A percentile compares a stretch with the other conserved stretches of the same genome.
Conservation (phyloP, 1,140 invertebrate species). For the Dysdera silvatica region DNA sequence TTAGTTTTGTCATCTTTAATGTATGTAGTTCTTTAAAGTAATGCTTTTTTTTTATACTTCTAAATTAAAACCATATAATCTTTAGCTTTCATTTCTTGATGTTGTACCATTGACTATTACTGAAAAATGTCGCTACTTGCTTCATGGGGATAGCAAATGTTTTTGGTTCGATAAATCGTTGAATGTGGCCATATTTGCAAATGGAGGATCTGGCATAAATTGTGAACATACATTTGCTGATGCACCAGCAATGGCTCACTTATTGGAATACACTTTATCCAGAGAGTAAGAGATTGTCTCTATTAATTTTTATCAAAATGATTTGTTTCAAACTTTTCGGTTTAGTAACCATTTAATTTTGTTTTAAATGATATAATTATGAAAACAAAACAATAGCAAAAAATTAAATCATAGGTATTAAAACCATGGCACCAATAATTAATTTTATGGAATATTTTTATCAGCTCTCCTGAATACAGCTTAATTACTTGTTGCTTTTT, state of each 20-base stretch:
- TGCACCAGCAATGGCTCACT: constrained; percentile 53
- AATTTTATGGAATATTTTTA: neutral
- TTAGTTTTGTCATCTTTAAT: neutral
- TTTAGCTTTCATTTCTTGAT: constrained; percentile 42
- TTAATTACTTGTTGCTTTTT: too few relatives aligned
- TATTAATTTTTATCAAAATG: neutral
- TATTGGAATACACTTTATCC: constrained; percentile 49
- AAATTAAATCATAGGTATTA: neutral
- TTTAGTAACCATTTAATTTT: neutral
- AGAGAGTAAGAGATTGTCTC: constrained; percentile 45
- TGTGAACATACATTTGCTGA: constrained; percentile 53
- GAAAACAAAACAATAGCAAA: neutral
- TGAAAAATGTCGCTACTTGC: constrained; percentile 43
- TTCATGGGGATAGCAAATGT: constrained; percentile 46
- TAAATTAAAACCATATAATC: constrained; percentile 13
- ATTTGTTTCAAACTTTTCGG: neutral
- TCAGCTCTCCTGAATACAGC: neutral
- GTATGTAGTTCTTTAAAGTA: neutral
- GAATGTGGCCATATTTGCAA: constrained; percentile 45
- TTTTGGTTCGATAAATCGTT: constrained; percentile 51
- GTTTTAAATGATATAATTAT: neutral
- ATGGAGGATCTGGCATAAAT: constrained; percentile 51
- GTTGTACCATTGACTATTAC: constrained; percentile 40
- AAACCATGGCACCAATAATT: neutral
- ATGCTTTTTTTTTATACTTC: neutral